Evolutionary conservation across 30 jellyfish, hydroid and myxozoan species (phyloP).

Genomic region (Aurelia coerulea): DNA sequence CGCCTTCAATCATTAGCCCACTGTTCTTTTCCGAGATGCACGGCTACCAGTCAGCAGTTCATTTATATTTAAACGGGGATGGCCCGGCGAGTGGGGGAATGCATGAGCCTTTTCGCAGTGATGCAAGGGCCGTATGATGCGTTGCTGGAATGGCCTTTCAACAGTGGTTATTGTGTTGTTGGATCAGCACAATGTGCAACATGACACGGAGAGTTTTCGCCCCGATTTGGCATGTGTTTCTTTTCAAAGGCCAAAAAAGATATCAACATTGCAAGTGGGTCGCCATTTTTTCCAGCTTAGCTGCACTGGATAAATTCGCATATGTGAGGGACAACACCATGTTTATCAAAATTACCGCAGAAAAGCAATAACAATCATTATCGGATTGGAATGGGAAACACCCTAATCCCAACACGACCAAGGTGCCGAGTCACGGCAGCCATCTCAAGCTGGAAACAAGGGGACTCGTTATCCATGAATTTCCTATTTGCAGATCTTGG

Average conservation of each 20-base stretch:
- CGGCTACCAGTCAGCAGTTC: background rate
- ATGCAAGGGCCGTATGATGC: conserved; percentile 58
- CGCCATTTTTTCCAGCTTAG: conserved; percentile 21
- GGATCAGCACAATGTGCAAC: conserved; percentile 23
- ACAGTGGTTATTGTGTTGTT: conserved; percentile 6
- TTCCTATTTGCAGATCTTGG: no score
- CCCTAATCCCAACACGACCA: no score
- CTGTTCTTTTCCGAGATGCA: conserved; percentile 20
- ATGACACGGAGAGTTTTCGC: conserved; percentile 18
- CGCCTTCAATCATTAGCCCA: conserved; percentile 30
- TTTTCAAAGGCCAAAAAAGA: conserved; percentile 39
- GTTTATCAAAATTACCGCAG: conserved; percentile 8
- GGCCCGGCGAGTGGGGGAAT: conserved; percentile 29
- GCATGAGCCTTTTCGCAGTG: conserved; percentile 16
- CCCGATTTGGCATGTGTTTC: conserved; percentile 25
- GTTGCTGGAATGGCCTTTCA: conserved; percentile 37
- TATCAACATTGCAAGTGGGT: conserved; percentile 48
- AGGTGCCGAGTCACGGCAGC: no score
- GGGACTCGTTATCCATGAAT: no score
- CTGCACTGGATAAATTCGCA: conserved; percentile 14
- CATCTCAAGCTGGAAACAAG: no score
- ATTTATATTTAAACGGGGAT: conserved; percentile 35
- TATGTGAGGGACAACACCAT: background rate
- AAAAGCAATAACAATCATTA: background rate
- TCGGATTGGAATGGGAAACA: no score